phyloP scores from a whole-genome alignment of 2,888 invertebrate species.

The Boloria selene region DNA sequence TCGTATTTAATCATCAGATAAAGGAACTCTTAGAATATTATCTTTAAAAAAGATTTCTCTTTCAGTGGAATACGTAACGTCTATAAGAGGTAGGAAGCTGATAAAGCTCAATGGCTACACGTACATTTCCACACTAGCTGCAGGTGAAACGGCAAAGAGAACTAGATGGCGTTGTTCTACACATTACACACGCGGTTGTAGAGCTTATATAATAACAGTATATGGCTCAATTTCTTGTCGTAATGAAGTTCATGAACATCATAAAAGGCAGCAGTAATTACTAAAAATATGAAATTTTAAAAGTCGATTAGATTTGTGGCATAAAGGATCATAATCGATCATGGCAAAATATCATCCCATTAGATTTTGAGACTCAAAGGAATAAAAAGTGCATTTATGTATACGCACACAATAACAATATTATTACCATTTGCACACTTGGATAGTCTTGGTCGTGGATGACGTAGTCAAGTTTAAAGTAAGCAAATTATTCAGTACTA shows the following conservation, averaged over 20 bases:
- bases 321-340: too few species aligned
- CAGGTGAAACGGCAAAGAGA: neutral
- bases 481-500: too few species aligned
- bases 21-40: neutral
- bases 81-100: slow-evolving; percentile 25
- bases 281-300: neutral
- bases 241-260: slow-evolving; percentile 23
- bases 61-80: slow-evolving; percentile 26
- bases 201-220: slow-evolving; percentile 23
- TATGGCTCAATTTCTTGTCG: slow-evolving; percentile 13
- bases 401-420: too few species aligned
- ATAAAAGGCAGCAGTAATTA: neutral
- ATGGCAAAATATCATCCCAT: too few species aligned
- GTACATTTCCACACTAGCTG: slow-evolving; percentile 12
- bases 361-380: too few species aligned
- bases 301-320: too few species aligned
- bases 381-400: too few species aligned
- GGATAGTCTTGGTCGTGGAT: too few species aligned
- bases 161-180: slow-evolving; percentile 29
- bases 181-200: slow-evolving; percentile 18
- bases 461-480: too few species aligned
- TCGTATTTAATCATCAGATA: neutral
- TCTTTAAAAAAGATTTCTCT: slow-evolving; percentile 5
- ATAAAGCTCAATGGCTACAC: slow-evolving; percentile 25
- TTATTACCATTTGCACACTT: too few species aligned